These are phyloP conservation scores for Plecotus auritus DNA, from an alignment of 2,113 vertebrate species.

Conservation along the genomic window DNA sequence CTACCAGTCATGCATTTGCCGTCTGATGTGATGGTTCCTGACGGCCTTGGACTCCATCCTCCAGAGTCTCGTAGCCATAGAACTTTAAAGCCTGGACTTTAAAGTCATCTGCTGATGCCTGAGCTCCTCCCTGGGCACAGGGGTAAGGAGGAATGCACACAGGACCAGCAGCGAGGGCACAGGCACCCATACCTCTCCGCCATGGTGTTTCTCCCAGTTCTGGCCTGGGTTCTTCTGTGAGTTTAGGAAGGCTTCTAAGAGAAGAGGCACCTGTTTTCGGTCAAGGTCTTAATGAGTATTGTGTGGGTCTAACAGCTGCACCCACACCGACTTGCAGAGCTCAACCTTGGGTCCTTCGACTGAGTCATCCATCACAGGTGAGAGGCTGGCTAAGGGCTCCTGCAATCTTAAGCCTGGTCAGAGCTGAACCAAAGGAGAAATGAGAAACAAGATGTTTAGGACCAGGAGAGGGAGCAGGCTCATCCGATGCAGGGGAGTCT, in stretches of 20 bases:
- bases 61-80: too few relatives aligned
- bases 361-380: not conserved
- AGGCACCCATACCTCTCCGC: not conserved
- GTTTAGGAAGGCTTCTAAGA: not conserved
- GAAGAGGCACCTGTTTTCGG: not conserved
- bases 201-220: not conserved
- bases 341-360: not conserved
- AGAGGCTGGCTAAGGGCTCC: not conserved
- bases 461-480: not conserved
- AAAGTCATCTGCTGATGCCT: not conserved
- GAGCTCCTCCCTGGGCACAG: not conserved
- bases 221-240: not conserved
- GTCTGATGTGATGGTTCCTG: not conserved
- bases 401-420: not conserved
- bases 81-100: not conserved
- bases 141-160: not conserved
- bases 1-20: not conserved
- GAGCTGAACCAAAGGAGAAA: not conserved
- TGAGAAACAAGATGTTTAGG: not conserved
- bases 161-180: not conserved
- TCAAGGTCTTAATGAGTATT: too few relatives aligned
- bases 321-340: fast-evolving
- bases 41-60: not conserved
- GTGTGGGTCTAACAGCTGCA: not conserved
- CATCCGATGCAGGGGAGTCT: too few relatives aligned